phyloP scores from a whole-genome alignment of 2,888 invertebrate species.

The Stramonita haemastoma region DNA sequence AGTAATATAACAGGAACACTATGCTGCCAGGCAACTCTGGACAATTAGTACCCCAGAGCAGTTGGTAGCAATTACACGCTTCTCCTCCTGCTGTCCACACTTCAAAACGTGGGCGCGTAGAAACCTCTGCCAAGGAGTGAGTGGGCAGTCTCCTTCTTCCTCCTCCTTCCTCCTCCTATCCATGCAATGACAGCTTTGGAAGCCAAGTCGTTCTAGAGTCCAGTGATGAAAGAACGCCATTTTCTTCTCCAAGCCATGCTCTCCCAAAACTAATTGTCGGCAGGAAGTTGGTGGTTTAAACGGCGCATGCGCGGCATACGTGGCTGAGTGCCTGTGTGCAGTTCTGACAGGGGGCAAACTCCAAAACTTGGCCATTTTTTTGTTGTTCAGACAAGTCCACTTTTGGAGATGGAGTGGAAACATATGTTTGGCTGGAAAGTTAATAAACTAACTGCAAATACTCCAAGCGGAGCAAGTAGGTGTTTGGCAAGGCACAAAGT shows the following conservation, averaged over 20 bases:
- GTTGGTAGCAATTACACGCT: not conserved
- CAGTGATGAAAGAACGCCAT: conserved; percentile 2
- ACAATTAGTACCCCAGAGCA: conserved; percentile 12
- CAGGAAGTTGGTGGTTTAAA: not conserved
- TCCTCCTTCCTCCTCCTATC: too few species aligned
- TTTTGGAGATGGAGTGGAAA: not conserved
- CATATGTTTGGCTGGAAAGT: not conserved
- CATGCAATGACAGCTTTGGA: not conserved
- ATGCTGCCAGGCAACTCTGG: not conserved
- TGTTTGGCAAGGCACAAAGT: not conserved
- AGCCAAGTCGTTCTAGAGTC: not conserved
- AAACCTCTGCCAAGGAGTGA: not conserved
- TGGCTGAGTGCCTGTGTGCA: not conserved
- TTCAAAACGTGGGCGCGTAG: not conserved
- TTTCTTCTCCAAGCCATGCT: not conserved
- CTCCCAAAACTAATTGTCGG: not conserved
- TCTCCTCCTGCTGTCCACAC: not conserved
- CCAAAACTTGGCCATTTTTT: not conserved
- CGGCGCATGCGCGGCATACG: not conserved
- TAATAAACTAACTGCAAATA: not conserved
- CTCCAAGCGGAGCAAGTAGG: not conserved
- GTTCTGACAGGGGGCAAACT: not conserved
- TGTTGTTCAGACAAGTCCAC: not conserved
- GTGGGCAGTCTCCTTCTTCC: not conserved
- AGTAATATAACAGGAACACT: not conserved